phyloP scores from a whole-genome alignment of 2,797 vertebrate genomes.

The Schizopygopsis pylzovi region DNA sequence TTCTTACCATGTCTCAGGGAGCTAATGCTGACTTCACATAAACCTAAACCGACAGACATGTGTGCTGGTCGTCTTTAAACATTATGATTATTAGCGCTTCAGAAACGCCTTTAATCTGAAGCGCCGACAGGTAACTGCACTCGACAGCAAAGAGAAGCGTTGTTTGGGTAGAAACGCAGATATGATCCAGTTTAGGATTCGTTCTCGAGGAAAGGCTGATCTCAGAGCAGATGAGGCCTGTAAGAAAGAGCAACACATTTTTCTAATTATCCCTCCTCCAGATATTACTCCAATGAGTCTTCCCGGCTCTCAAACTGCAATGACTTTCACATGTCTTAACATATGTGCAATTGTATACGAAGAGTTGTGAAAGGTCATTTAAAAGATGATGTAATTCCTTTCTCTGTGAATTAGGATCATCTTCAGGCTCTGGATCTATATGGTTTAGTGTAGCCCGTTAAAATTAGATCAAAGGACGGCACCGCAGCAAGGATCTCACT shows the following conservation, averaged over 20 bases:
- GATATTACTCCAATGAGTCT: slow-evolving; percentile 27
- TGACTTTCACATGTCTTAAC: slow-evolving; percentile 36
- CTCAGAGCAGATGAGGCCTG: slow-evolving; percentile 42
- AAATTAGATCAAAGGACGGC: slow-evolving; percentile 71
- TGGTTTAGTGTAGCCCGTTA: slow-evolving; percentile 62
- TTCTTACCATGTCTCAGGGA: slow-evolving; percentile 27
- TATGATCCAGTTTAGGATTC: not conserved
- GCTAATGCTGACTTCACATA: slow-evolving; percentile 48
- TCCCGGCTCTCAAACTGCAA: slow-evolving; percentile 49
- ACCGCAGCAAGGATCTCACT: slow-evolving; percentile 66
- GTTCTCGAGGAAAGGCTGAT: slow-evolving; percentile 15
- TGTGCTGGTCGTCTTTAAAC: slow-evolving; percentile 9
- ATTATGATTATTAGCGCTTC: not conserved
- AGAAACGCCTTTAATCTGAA: slow-evolving; percentile 8
- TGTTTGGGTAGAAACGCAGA: slow-evolving; percentile 10
- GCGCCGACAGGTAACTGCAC: slow-evolving; percentile 3
- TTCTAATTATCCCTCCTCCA: slow-evolving; percentile 61
- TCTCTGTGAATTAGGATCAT: slow-evolving; percentile 36
- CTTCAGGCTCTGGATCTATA: slow-evolving; percentile 29
- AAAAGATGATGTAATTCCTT: slow-evolving; percentile 58
- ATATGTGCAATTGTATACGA: slow-evolving; percentile 18
- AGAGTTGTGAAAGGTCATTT: slow-evolving; percentile 20
- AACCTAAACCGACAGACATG: slow-evolving; percentile 27
- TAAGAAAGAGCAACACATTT: slow-evolving; percentile 50
- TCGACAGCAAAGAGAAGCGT: slow-evolving; percentile 5